Evolutionary conservation across 2,113 vertebrate genomes (phyloP).

Genomic region (Micromys minutus): DNA sequence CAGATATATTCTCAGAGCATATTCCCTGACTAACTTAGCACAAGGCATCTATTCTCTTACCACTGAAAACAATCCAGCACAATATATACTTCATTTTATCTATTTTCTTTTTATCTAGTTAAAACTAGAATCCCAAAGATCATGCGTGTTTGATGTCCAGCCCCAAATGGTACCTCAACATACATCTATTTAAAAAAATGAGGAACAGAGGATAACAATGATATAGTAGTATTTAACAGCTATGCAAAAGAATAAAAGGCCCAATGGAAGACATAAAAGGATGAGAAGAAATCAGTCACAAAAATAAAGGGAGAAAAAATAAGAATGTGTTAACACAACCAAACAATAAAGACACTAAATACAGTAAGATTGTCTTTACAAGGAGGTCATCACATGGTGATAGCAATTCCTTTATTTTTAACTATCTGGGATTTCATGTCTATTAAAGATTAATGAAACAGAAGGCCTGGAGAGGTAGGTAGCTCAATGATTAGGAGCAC

Average conservation of each 20-base stretch:
- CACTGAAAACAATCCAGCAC: not conserved
- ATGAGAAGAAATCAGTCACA: not conserved
- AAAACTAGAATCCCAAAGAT: not conserved
- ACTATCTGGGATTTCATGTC: not conserved
- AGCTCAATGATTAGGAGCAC: not conserved
- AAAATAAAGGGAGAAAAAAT: not conserved
- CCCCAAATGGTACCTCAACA: not conserved
- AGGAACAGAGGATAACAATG: not conserved
- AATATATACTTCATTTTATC: not conserved
- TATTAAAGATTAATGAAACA: slow-evolving; percentile 10
- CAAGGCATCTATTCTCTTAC: not conserved
- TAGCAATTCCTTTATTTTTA: slow-evolving; percentile 16
- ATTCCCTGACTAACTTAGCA: slow-evolving; percentile 20
- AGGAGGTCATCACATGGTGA: not conserved
- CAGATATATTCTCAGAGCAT: not conserved
- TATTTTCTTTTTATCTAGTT: not conserved
- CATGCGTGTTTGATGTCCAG: not conserved
- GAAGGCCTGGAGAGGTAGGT: not conserved
- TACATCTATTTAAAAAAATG: not conserved
- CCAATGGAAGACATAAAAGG: not conserved
- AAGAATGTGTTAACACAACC: not conserved
- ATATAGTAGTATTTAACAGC: not conserved
- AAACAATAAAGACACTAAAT: not conserved
- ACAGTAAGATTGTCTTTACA: not conserved
- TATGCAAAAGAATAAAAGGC: not conserved